A percentile compares a stretch with the other conserved stretches of the same genome.
phyloP scores from a whole-genome alignment of 2,888 invertebrate genomes.

The Drosophila anomelani region DNA sequence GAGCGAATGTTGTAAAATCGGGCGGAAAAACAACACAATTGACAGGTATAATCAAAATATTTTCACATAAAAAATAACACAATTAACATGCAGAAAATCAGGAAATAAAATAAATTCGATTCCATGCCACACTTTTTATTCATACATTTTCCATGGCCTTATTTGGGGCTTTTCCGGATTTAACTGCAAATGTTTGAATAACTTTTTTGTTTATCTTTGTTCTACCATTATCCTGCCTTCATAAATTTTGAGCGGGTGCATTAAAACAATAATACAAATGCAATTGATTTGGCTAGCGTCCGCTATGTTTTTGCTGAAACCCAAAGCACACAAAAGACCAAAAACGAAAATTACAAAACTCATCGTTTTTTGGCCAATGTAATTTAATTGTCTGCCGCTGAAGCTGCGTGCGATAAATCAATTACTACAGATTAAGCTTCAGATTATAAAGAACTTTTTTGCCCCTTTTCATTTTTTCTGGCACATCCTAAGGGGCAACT shows the following conservation, averaged over 20 bases:
- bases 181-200: slow-evolving; percentile 45
- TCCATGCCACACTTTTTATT: slow-evolving; percentile 22
- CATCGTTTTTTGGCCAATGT: slow-evolving; percentile 38
- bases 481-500: slow-evolving; percentile 17
- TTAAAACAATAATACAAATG: slow-evolving; percentile 51
- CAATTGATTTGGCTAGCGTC: slow-evolving; percentile 38
- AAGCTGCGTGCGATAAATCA: slow-evolving; percentile 68
- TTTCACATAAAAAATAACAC: slow-evolving; percentile 47
- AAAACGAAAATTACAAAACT: slow-evolving; percentile 27
- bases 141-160: slow-evolving; percentile 24
- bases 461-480: not conserved
- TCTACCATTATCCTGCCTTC: slow-evolving; percentile 21
- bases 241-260: slow-evolving; percentile 39
- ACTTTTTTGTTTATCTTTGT: slow-evolving; percentile 34
- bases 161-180: slow-evolving; percentile 45
- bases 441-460: slow-evolving; percentile 58
- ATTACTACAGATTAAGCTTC: slow-evolving; percentile 66
- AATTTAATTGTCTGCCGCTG: slow-evolving; percentile 64
- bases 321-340: slow-evolving; percentile 12
- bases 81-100: slow-evolving; percentile 50
- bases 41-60: slow-evolving; percentile 52
- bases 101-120: slow-evolving; percentile 27
- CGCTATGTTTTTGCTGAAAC: not conserved
- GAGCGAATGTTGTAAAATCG: slow-evolving; percentile 25
- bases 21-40: slow-evolving; percentile 24